A percentile compares a stretch with the other conserved stretches of the same genome.
phyloP scores from a whole-genome alignment of 2,888 invertebrate genomes.

The Malthinus flaveolus region DNA sequence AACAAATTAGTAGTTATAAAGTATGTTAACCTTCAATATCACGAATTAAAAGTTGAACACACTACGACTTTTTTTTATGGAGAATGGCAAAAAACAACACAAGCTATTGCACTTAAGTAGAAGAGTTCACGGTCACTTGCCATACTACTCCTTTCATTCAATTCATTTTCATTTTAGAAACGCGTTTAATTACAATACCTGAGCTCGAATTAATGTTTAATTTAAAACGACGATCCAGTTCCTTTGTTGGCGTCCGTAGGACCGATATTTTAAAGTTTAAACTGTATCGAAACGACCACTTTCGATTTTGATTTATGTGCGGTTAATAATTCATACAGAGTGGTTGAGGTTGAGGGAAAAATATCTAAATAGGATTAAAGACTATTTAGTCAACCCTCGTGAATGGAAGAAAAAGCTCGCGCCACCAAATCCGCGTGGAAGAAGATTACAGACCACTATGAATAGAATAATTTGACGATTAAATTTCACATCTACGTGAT shows the following conservation, averaged over 20 bases:
- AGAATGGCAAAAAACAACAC: constrained; percentile 27
- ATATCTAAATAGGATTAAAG: constrained; percentile 6
- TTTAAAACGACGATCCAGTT: constrained; percentile 8
- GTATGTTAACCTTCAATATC: constrained; percentile 30
- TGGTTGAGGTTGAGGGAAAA: too few species aligned
- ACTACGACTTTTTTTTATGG: constrained; percentile 26
- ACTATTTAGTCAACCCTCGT: constrained; percentile 10
- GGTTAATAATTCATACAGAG: too few species aligned
- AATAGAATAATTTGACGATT: constrained; percentile 8
- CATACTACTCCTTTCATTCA: constrained; percentile 33
- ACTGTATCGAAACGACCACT: too few species aligned
- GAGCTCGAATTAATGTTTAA: constrained; percentile 14
- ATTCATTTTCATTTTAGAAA: constrained; percentile 32
- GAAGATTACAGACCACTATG: constrained; percentile 13
- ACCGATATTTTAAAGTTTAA: too few species aligned
- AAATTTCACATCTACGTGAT: constrained; percentile 3
- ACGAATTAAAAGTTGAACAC: constrained; percentile 30
- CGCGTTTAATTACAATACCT: constrained; percentile 12
- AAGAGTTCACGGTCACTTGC: constrained; percentile 32
- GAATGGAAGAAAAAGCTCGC: not conserved
- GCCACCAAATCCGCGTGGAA: constrained; percentile 9
- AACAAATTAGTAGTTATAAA: constrained; percentile 26
- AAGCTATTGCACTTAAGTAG: constrained; percentile 32
- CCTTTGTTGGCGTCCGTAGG: too few species aligned
- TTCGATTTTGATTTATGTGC: too few species aligned